These are phyloP conservation scores for Tetragonula carbonaria DNA, from an alignment of 2,888 invertebrate genomes.

Conservation along the genomic window DNA sequence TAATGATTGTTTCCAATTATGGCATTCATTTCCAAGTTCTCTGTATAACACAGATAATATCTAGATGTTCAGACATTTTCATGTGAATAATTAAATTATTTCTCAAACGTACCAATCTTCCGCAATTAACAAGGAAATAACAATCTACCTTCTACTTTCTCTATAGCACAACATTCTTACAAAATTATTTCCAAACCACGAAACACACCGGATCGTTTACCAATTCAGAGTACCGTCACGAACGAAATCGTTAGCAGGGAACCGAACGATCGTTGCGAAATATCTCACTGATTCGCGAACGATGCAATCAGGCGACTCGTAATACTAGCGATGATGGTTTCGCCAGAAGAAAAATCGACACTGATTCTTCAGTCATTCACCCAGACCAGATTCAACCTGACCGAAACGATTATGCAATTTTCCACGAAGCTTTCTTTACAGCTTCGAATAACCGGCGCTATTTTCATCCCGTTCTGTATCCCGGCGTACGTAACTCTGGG, in stretches of 20 bases:
- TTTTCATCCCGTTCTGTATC: constrained; percentile 51
- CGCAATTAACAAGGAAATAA: neutral
- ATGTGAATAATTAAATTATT: neutral
- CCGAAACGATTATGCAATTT: constrained; percentile 66
- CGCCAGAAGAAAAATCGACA: neutral
- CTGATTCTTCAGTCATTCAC: constrained; percentile 58
- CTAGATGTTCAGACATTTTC: too few relatives aligned
- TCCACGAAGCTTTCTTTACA: constrained; percentile 60
- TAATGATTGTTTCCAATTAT: too few relatives aligned
- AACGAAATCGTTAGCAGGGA: neutral
- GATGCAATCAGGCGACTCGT: neutral
- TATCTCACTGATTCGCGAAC: neutral
- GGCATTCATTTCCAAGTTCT: too few relatives aligned
- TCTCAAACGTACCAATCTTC: neutral
- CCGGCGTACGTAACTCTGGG: constrained; percentile 53
- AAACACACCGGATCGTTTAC: neutral
- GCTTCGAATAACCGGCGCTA: constrained; percentile 59
- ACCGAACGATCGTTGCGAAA: constrained; percentile 6
- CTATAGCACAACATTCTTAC: neutral
- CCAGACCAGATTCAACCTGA: constrained; percentile 41
- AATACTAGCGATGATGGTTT: neutral
- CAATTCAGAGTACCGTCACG: neutral
- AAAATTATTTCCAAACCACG: neutral
- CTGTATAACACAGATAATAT: too few relatives aligned
- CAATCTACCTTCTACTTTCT: too few relatives aligned